Conservation (phyloP, 1,140 invertebrate species). For the Bombus pascuorum region DNA sequence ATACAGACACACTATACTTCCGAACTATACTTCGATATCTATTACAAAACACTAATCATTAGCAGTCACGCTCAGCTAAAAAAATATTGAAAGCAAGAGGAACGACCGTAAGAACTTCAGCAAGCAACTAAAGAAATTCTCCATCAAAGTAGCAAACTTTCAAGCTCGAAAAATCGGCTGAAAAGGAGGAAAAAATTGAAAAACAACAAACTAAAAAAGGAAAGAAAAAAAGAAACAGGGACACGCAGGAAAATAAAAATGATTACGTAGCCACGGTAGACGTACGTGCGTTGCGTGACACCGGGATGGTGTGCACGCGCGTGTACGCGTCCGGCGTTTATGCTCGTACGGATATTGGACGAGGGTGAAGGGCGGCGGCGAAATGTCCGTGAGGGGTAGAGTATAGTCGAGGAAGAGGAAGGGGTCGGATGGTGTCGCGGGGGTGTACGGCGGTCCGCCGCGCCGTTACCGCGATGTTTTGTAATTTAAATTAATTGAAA, state of each 20-base stretch:
- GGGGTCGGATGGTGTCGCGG: conserved; percentile 10
- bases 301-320: neutral
- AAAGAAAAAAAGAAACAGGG: conserved; percentile 58
- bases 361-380: conserved; percentile 2
- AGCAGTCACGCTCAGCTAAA: too few relatives aligned
- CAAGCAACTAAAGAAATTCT: neutral
- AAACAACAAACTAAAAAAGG: neutral
- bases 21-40: too few relatives aligned
- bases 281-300: conserved; percentile 56
- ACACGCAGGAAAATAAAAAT: conserved; percentile 76
- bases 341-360: conserved; percentile 56
- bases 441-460: conserved; percentile 57
- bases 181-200: neutral
- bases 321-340: conserved; percentile 55
- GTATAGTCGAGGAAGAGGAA: neutral
- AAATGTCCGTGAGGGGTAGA: neutral
- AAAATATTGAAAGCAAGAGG: neutral
- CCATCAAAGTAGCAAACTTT: neutral
- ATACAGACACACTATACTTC: too few relatives aligned
- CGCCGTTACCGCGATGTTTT: conserved; percentile 78
- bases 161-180: neutral
- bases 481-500: conserved; percentile 82
- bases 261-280: conserved; percentile 69
- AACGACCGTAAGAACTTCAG: neutral
- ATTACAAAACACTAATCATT: too few relatives aligned